Evolutionary conservation across 2,113 vertebrate genomes (phyloP).

Genomic region (Aix galericulata): DNA sequence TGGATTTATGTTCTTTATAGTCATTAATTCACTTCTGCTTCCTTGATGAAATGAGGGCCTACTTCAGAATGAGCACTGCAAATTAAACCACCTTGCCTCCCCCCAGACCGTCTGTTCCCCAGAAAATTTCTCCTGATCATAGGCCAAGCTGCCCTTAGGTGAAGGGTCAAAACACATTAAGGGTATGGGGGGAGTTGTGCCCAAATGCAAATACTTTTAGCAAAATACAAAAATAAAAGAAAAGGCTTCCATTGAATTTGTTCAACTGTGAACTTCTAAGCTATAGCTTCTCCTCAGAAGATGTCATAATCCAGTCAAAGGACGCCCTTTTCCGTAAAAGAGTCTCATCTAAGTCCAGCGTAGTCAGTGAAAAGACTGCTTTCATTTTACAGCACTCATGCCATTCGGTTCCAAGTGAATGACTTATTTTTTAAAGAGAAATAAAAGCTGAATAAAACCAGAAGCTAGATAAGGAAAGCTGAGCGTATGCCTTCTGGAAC

Average conservation of each 20-base stretch:
- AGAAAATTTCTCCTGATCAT: neutral
- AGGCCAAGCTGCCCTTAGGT: rapidly evolving
- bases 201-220: rapidly evolving
- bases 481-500: rapidly evolving
- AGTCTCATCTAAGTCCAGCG: neutral
- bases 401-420: neutral
- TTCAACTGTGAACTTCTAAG: neutral
- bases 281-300: rapidly evolving
- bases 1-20: slow-evolving; percentile 33
- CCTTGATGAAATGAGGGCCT: neutral
- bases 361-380: neutral
- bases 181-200: no score
- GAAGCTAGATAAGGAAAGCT: neutral
- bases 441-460: neutral
- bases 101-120: neutral
- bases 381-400: neutral
- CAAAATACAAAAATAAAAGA: neutral
- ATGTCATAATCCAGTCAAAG: rapidly evolving
- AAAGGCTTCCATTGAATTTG: neutral
- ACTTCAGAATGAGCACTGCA: neutral
- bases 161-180: neutral
- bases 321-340: neutral
- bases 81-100: neutral
- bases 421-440: neutral
- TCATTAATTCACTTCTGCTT: slow-evolving; percentile 17